Conservation (phyloP, 2,113 vertebrate species). For the Todiramphus chloris region DNA sequence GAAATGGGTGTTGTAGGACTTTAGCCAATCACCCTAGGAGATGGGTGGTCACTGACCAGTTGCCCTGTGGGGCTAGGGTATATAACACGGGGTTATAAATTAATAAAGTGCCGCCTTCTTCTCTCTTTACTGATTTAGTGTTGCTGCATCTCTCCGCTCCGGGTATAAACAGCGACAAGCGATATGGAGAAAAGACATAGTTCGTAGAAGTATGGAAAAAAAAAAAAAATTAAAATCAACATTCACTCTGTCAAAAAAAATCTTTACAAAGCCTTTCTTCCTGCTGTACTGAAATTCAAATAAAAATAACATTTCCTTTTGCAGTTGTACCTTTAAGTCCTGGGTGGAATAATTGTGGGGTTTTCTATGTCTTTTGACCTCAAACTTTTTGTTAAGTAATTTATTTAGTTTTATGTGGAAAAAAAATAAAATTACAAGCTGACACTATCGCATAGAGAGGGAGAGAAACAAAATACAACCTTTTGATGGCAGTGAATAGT, state of each 20-base stretch:
- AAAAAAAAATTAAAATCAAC: background rate
- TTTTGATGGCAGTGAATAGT: background rate
- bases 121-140: no score
- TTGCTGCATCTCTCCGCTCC: no score
- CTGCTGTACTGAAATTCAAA: background rate
- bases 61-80: no score
- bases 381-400: background rate
- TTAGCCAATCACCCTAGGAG: no score
- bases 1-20: no score
- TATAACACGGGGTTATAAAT: no score
- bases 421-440: background rate
- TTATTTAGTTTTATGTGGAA: background rate
- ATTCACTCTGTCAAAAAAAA: background rate
- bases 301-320: background rate
- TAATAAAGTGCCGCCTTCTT: no score
- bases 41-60: no score
- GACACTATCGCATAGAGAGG: background rate
- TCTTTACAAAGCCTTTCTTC: background rate
- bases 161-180: background rate
- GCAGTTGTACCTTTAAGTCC: background rate
- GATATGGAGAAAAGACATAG: background rate
- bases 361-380: background rate
- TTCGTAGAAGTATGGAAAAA: background rate
- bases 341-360: fast-evolving
- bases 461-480: background rate